These are phyloP conservation scores for Tichodroma muraria DNA, from an alignment of 2,113 vertebrate genomes.

Conservation along the genomic window DNA sequence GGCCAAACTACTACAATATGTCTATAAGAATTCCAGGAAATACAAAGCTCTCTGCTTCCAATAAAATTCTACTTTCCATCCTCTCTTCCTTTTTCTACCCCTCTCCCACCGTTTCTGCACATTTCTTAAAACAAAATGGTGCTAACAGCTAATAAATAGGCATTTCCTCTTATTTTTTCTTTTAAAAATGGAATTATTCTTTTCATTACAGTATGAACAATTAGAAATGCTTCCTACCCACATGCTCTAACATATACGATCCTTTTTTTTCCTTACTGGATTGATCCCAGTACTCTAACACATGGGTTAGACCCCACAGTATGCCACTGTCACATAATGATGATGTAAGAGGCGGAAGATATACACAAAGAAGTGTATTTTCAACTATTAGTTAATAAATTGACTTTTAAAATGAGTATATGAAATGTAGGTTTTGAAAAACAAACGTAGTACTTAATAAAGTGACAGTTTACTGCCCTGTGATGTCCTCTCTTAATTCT, in stretches of 20 bases:
- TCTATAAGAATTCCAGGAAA: background rate
- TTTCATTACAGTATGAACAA: background rate
- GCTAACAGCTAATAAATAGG: background rate
- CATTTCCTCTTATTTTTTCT: background rate
- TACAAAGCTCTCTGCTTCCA: background rate
- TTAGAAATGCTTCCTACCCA: background rate
- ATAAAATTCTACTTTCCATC: background rate
- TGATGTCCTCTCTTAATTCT: background rate
- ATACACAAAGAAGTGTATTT: background rate
- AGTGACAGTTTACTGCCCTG: background rate
- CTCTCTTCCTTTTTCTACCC: background rate
- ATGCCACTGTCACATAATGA: background rate
- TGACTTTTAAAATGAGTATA: background rate
- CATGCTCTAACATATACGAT: background rate
- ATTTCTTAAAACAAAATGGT: background rate
- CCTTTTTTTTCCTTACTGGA: background rate
- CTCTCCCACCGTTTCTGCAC: background rate
- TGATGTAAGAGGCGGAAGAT: background rate
- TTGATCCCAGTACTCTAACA: background rate
- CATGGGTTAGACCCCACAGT: background rate
- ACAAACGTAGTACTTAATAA: background rate
- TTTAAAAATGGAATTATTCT: background rate
- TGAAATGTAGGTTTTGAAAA: background rate
- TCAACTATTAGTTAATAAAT: background rate
- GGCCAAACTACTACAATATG: background rate